A percentile compares a stretch with the other conserved stretches of the same genome.
phyloP scores from a whole-genome alignment of 1,140 invertebrate species.

The Trypoxylus dichotomus region DNA sequence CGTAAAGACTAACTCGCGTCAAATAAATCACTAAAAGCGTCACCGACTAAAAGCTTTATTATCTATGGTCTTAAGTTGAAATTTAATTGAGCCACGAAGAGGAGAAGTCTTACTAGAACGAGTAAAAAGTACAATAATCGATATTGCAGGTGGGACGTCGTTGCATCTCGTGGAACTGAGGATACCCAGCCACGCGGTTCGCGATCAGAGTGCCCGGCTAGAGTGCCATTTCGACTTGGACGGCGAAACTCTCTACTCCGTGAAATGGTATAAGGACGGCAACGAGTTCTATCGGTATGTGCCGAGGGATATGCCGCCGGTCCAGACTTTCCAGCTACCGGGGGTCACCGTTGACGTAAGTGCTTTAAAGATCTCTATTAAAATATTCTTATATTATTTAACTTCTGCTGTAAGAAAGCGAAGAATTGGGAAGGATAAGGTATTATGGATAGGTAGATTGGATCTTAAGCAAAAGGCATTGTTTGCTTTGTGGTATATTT shows the following conservation, averaged over 20 bases:
- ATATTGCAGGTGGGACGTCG: conserved; percentile 54
- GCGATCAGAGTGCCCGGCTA: conserved; percentile 68
- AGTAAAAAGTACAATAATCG: neutral
- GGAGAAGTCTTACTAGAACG: neutral
- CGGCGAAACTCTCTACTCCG: conserved; percentile 77
- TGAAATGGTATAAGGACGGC: conserved; percentile 88
- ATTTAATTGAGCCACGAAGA: neutral
- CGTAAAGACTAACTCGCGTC: no score
- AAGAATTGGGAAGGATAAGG: no score
- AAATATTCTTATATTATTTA: no score
- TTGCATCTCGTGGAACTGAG: conserved; percentile 66
- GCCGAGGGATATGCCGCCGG: conserved; percentile 70
- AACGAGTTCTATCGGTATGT: conserved; percentile 85
- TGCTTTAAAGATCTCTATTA: conserved; percentile 40
- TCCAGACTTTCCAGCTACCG: conserved; percentile 72
- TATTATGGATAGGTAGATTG: no score
- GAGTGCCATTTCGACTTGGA: conserved; percentile 81
- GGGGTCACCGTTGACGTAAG: conserved; percentile 83
- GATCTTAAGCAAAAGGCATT: no score
- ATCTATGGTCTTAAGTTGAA: no score
- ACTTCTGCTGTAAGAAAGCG: no score
- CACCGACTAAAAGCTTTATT: no score
- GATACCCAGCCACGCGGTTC: conserved; percentile 69
- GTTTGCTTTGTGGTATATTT: no score
- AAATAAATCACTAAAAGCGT: no score